These are phyloP conservation scores for Oenanthe melanoleuca DNA, from an alignment of 2,113 vertebrate species.

Conservation along the genomic window DNA sequence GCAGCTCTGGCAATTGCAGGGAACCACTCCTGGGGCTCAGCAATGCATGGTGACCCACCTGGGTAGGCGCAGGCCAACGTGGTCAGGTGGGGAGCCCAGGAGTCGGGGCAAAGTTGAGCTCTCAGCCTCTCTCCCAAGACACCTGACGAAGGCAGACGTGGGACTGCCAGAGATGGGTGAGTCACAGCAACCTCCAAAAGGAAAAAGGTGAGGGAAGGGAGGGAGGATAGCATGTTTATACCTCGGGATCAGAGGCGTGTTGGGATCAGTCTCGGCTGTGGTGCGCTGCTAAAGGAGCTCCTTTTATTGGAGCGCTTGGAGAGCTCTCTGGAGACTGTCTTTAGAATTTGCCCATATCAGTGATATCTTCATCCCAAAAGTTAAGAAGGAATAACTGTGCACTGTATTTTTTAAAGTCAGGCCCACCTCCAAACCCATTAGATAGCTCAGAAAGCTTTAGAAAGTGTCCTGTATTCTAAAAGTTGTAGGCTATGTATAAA, in stretches of 20 bases:
- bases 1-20: not conserved
- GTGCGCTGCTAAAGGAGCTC: not conserved
- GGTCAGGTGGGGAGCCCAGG: not conserved
- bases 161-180: not conserved
- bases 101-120: not conserved
- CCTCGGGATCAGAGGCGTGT: not conserved
- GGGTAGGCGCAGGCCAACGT: accelerated
- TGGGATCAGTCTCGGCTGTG: not conserved
- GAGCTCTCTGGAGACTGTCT: not conserved
- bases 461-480: accelerated
- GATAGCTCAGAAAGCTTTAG: not conserved
- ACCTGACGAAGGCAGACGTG: not conserved
- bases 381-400: not conserved
- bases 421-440: not conserved
- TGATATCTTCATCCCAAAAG: not conserved
- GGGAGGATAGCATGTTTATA: not conserved
- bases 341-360: not conserved
- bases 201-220: conserved; percentile 6
- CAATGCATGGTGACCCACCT: not conserved
- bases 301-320: not conserved
- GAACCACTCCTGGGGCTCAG: not conserved
- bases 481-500: not conserved
- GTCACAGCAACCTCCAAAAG: not conserved
- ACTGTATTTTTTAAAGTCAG: not conserved
- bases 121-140: not conserved